These are phyloP conservation scores for Falco novaeseelandiae DNA, from an alignment of 2,797 vertebrate species.

Conservation along the genomic window DNA sequence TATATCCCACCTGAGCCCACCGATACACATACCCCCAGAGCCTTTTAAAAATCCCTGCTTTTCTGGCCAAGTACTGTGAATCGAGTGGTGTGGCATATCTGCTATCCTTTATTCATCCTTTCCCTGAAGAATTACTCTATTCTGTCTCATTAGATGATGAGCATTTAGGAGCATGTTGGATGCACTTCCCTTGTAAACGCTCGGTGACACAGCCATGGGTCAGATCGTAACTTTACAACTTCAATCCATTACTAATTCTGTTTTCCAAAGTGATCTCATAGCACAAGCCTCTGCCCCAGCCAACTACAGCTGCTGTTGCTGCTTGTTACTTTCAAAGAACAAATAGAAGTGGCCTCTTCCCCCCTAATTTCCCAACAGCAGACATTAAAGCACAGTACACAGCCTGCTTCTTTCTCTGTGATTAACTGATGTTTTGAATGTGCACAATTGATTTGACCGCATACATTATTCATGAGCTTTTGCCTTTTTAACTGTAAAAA, in stretches of 20 bases:
- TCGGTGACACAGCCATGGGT: background rate
- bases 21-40: background rate
- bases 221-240: background rate
- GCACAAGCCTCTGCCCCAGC: background rate
- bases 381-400: background rate
- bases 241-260: background rate
- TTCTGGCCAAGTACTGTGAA: background rate
- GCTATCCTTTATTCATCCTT: background rate
- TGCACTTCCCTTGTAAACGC: background rate
- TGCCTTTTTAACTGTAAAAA: background rate
- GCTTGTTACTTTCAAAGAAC: background rate
- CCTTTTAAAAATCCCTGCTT: background rate
- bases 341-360: background rate
- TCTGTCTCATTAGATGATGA: background rate
- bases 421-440: background rate
- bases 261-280: constrained; percentile 5
- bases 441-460: background rate
- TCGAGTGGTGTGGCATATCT: background rate
- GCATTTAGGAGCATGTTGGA: background rate
- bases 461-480: background rate
- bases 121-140: background rate
- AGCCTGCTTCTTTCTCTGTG: background rate
- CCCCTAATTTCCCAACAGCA: background rate
- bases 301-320: background rate
- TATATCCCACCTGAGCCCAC: background rate